Evolutionary conservation across 2,113 vertebrate genomes (phyloP).

Genomic region (Melanerpes formicivorus): DNA sequence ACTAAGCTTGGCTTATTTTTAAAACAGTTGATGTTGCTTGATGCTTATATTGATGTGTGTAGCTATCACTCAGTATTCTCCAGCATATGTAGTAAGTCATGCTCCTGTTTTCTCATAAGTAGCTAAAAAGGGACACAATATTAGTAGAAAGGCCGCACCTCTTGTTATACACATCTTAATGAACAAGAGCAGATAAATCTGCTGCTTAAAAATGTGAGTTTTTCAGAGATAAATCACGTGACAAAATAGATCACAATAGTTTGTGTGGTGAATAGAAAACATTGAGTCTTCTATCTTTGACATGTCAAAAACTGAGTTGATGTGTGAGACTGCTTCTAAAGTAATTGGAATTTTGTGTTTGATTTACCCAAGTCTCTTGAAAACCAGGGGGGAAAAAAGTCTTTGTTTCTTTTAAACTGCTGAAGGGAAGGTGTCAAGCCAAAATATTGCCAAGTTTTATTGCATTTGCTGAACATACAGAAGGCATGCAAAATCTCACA

Average conservation of each 20-base stretch:
- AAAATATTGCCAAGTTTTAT: not conserved
- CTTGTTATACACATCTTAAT: not conserved
- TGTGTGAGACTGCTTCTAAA: not conserved
- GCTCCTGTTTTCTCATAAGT: constrained; percentile 5
- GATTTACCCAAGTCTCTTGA: not conserved
- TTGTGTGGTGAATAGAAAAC: not conserved
- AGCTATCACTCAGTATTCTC: not conserved
- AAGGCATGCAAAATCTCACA: not conserved
- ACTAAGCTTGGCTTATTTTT: not conserved
- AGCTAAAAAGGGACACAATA: constrained; percentile 18
- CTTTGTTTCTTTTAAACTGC: not conserved
- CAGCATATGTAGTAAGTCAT: not conserved
- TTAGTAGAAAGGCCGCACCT: not conserved
- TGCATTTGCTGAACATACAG: not conserved
- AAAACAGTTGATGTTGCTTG: not conserved
- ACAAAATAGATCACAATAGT: not conserved
- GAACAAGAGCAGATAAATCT: not conserved
- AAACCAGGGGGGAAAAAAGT: not conserved
- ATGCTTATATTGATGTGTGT: constrained; percentile 12
- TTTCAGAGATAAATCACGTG: constrained; percentile 1
- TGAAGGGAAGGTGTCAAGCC: not conserved
- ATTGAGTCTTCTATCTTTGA: not conserved
- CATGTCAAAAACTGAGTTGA: not conserved
- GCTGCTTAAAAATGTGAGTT: not conserved
- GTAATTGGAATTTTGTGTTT: not conserved